These are phyloP conservation scores for Glyptemys insculpta DNA, from an alignment of 2,797 vertebrate species.

Conservation along the genomic window DNA sequence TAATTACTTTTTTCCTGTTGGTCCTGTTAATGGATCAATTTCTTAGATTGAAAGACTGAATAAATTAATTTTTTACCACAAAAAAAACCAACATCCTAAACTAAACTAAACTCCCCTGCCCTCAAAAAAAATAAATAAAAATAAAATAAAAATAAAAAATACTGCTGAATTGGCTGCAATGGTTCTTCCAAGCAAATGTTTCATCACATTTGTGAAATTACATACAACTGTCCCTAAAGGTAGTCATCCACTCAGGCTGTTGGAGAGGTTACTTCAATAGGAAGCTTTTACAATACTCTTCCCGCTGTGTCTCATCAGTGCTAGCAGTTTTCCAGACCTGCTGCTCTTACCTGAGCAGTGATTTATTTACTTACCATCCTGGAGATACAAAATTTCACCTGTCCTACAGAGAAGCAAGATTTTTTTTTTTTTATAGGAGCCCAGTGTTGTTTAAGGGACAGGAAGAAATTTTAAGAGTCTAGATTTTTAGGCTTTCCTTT, in stretches of 20 bases:
- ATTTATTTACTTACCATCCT: constrained; percentile 3
- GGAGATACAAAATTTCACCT: constrained; percentile 10
- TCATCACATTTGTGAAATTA: constrained; percentile 70
- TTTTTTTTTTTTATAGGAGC: neutral
- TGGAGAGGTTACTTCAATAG: neutral
- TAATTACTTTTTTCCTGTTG: constrained; percentile 64
- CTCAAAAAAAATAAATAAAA: neutral
- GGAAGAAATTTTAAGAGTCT: neutral
- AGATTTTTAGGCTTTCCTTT: neutral
- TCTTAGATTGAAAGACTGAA: constrained; percentile 63
- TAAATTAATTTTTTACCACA: constrained; percentile 52
- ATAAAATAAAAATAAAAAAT: constrained; percentile 24
- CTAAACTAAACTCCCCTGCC: neutral
- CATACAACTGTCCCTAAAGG: constrained; percentile 13
- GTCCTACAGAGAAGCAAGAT: constrained; percentile 7
- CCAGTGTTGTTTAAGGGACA: neutral
- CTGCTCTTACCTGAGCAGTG: constrained; percentile 18
- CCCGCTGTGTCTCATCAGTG: neutral
- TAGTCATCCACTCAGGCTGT: neutral
- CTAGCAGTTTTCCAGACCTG: constrained; percentile 23
- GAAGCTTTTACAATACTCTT: neutral
- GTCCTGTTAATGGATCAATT: constrained; percentile 48
- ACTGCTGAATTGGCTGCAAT: neutral
- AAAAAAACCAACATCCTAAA: neutral
- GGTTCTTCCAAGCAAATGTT: constrained; percentile 37